Conservation (phyloP, 2,113 vertebrate species). For the Spermophilus dauricus region DNA sequence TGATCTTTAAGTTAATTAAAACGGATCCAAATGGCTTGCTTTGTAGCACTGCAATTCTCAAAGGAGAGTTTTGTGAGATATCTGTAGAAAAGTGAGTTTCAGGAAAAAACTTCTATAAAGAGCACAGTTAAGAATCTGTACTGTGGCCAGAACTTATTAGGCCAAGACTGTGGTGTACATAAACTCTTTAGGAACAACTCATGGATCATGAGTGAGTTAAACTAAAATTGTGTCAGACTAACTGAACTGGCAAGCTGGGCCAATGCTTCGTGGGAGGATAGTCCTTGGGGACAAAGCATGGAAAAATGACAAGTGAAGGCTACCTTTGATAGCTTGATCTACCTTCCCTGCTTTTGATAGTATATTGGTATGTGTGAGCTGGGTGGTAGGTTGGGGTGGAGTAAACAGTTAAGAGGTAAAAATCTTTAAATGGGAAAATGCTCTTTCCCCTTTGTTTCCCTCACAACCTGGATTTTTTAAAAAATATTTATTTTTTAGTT, state of each 20-base stretch:
- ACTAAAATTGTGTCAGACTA: not conserved
- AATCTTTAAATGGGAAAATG: not conserved
- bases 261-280: not conserved
- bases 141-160: not conserved
- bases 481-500: no score
- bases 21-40: not conserved
- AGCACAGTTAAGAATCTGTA: not conserved
- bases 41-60: not conserved
- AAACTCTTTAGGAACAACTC: not conserved
- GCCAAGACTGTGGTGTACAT: not conserved
- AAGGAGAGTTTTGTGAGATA: not conserved
- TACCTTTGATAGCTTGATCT: no score
- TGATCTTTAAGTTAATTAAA: not conserved
- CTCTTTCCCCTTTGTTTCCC: no score
- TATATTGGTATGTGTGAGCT: not conserved
- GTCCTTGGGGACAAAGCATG: fast-evolving
- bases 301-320: not conserved
- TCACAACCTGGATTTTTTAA: not conserved
- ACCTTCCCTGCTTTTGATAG: not conserved
- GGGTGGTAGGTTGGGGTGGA: not conserved
- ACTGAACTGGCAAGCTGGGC: not conserved
- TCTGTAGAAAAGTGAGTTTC: not conserved
- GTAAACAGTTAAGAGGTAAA: not conserved
- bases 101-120: not conserved
- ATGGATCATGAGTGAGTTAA: not conserved